Evolutionary conservation across 2,113 vertebrate species (phyloP).

Genomic region (Psettodes erumei): DNA sequence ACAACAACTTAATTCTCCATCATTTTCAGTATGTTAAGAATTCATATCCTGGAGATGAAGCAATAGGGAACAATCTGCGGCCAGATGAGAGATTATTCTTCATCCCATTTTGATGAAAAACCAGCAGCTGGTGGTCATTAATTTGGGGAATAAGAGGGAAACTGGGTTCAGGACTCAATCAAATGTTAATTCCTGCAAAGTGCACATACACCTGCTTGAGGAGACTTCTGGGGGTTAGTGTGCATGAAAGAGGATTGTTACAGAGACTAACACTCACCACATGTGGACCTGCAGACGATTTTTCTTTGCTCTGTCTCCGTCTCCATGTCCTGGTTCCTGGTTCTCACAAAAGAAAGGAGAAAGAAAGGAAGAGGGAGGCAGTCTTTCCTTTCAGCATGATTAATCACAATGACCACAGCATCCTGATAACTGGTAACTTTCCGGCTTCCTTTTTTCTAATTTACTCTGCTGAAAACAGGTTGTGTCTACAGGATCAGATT

Average conservation of each 20-base stretch:
- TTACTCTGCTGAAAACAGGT: background rate
- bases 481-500: background rate
- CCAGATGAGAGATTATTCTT: background rate
- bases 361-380: too few species aligned
- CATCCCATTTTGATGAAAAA: constrained; percentile 71
- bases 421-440: too few species aligned
- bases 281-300: background rate
- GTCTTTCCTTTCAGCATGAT: background rate
- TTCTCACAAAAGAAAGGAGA: background rate
- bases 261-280: background rate
- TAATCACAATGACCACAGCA: background rate
- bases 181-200: background rate
- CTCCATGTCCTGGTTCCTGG: background rate
- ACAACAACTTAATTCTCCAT: background rate
- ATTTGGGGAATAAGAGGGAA: too few species aligned
- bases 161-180: background rate
- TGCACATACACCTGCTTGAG: constrained; percentile 9
- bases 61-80: background rate
- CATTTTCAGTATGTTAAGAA: constrained; percentile 39
- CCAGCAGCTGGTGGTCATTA: constrained; percentile 36
- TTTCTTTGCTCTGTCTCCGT: background rate
- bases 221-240: background rate
- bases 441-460: too few species aligned
- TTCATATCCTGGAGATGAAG: constrained; percentile 52
- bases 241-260: background rate